phyloP scores from a whole-genome alignment of 2,113 vertebrate species.

The Scopus umbretta region DNA sequence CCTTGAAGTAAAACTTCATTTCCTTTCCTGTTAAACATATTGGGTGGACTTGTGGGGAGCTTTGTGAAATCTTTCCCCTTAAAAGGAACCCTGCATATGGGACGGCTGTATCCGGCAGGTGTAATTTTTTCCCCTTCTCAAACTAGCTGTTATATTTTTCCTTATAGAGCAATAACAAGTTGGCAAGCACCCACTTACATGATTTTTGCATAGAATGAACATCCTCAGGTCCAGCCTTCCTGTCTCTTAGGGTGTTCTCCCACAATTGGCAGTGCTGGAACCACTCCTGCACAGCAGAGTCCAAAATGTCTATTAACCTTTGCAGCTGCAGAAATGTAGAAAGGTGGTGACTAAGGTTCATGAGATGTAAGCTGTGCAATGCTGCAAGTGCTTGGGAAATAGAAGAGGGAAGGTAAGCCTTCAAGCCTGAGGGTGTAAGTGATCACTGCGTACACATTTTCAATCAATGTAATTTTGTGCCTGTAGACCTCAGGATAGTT shows the following conservation, averaged over 20 bases:
- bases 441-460: not conserved
- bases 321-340: not conserved
- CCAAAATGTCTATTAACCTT: not conserved
- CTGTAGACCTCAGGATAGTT: not conserved
- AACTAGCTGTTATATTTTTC: not conserved
- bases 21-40: not conserved
- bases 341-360: not conserved
- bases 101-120: not conserved
- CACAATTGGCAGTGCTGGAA: not conserved
- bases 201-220: not conserved
- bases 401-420: not conserved
- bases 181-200: not conserved
- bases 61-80: not conserved
- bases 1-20: not conserved
- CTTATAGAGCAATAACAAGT: not conserved
- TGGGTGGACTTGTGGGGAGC: not conserved
- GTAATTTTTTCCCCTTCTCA: not conserved
- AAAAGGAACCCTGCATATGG: not conserved
- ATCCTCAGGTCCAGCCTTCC: not conserved
- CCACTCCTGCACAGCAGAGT: not conserved
- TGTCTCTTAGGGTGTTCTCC: not conserved
- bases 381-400: not conserved
- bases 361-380: not conserved
- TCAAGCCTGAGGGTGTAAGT: not conserved
- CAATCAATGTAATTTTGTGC: not conserved